Conservation (phyloP, 2,113 vertebrate genomes). For the Myrmecophaga tridactyla region DNA sequence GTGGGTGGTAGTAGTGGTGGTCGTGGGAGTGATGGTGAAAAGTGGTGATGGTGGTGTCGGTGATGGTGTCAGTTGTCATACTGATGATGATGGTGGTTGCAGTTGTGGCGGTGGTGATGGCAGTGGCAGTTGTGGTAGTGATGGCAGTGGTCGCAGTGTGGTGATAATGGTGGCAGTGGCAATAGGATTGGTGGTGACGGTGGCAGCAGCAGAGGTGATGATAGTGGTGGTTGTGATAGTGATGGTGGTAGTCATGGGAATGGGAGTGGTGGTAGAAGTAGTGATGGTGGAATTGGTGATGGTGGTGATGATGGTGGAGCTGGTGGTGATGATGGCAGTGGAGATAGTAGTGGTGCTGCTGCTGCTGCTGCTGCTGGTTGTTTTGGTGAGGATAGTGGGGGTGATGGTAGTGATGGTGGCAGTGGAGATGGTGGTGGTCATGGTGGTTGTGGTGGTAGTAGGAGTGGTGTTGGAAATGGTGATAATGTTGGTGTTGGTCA, state of each 20-base stretch:
- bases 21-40: no score
- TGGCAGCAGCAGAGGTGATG: no score
- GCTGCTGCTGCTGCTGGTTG: neutral
- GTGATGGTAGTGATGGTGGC: neutral
- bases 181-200: no score
- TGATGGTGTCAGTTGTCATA: neutral
- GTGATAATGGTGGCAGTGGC: accelerated
- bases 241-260: no score
- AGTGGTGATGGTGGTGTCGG: neutral
- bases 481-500: neutral
- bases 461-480: no score
- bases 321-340: neutral
- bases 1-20: neutral
- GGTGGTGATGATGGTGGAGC: no score
- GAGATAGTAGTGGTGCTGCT: neutral
- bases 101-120: neutral
- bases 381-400: neutral
- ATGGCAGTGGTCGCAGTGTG: neutral
- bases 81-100: accelerated
- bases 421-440: no score
- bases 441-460: no score
- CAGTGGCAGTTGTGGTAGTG: accelerated
- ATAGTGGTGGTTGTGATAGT: no score
- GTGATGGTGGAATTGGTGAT: no score
- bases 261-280: no score